Evolutionary conservation across 2,888 invertebrate genomes (phyloP), one percentile per base, ranked within the genome.

Genomic region (Penaeus monodon): DNA sequence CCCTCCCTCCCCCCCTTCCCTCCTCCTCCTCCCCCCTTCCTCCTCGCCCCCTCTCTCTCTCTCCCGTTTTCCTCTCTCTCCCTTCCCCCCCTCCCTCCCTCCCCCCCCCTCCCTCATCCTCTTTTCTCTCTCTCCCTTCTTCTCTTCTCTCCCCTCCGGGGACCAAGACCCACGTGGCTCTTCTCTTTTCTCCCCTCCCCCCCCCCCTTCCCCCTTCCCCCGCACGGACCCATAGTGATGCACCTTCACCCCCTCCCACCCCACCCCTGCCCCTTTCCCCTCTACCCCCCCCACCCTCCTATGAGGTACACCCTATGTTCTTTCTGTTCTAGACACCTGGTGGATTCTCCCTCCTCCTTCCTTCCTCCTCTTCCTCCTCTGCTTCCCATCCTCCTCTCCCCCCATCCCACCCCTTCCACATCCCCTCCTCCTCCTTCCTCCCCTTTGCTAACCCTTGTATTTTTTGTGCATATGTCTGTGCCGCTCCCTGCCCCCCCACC

Each of bases 41-140:
- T 57, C 63, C n/a, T 78, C 63, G 49, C 57, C 49, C 57, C 49
- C 57, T 77, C 77, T 77, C 76, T 76, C 38, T 68, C 17, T 57
- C 64, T 57, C 27, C 14, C 29, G 57, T 78, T 57, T 57, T 17
- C 12, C 77, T 77, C 57, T 77, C 76, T 76, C 38, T 68, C 38
- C 33, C 38, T 76, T 38, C 33, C 38, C 33, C 22, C 20, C 33
- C 38, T 38, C 22, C 20, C 2, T 33, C 27, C n/a, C 17, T 70
- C 12, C 27, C 38, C 20, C 33, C 27, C 22, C 22, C 38, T 73
- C 38, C 7, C 7, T 49, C 49, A 4, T 7, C 1, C 7, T 49
- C 49, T 49, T 7, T 49, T 7, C 7, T 7, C 7, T 7, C 7
- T 7, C 7, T 7, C 7, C 49, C 7, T 7, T 49, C 49, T 8